A percentile compares a stretch with the other conserved stretches of the same genome.
Evolutionary conservation across 2,113 vertebrate genomes (phyloP).

Genomic region (Onychostoma macrolepis): DNA sequence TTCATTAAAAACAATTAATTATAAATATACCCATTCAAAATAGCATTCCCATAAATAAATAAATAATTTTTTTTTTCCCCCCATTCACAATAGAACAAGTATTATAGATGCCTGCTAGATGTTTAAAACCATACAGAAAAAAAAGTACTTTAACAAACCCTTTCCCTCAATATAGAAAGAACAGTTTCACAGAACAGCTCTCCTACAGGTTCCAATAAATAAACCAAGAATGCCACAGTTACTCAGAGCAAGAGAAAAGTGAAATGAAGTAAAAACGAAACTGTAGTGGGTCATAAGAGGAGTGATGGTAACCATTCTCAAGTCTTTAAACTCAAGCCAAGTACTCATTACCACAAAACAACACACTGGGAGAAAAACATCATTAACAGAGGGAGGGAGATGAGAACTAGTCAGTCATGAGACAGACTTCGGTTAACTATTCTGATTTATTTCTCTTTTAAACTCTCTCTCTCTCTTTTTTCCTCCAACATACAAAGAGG

Average conservation of each 20-base stretch:
- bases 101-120: neutral
- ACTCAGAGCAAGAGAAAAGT: slow-evolving; percentile 13
- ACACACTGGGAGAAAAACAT: slow-evolving; percentile 26
- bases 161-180: neutral
- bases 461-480: neutral
- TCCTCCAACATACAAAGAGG: neutral
- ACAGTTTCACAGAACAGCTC: neutral
- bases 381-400: slow-evolving; percentile 6
- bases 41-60: too few species aligned
- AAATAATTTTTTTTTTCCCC: too few species aligned
- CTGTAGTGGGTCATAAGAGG: neutral
- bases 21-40: too few species aligned
- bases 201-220: neutral
- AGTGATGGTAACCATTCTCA: slow-evolving; percentile 23
- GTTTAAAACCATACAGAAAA: neutral
- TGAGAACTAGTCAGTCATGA: slow-evolving; percentile 9
- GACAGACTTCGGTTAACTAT: neutral
- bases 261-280: slow-evolving; percentile 39
- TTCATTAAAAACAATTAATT: neutral
- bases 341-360: slow-evolving; percentile 39
- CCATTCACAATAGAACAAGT: neutral
- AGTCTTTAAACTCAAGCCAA: slow-evolving; percentile 47
- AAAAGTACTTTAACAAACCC: neutral
- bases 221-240: neutral
- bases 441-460: neutral